Base-by-base conservation (phyloP, 2,888 invertebrate species). In the Lepidochrysops patricia region DNA sequence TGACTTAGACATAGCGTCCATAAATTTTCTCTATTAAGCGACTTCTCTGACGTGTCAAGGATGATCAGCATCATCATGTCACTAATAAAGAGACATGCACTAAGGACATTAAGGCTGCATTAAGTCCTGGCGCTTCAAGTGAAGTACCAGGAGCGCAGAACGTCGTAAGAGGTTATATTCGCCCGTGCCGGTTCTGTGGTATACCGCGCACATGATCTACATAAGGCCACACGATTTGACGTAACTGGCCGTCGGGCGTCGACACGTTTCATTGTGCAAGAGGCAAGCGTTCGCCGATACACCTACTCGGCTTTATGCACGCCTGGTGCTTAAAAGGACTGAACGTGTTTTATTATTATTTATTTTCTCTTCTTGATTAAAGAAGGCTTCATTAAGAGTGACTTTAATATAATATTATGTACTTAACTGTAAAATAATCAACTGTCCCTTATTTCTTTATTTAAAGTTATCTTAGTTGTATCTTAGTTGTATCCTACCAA, bases 241-340 rank as follows among this genome's bases (percentile, higher is more conserved):
- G 52, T 29, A 52, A 52, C 27, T 27, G 7, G 2, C 35, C 12
- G 2, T 27, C 52, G 52, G 52, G 27, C 73, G 74, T 75, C 72
- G 75, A 77, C 79, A 76, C 76, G 81, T 79, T 80, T 76, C 76
- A 81, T 83, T 79, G 78, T 79, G 79, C 80, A 79, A 80, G 80
- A 84, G 43, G 43, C 43, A 19, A 9, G 74, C 78, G 77, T 76
- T 75, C 60, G 65, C 23, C 29, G 74, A 74, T 77, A 79, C 77
- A 84, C 79, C 79, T 73, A 75, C 70, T 63, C 66, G 66, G 67
- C 71, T 68, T 69, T 75, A 74, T 88, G 75, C 62, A 63, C 77
- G 72, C 87, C 87, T 88, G 76, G 88, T 88, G 86, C 74, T 65
- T 34, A 57, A 43, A 60, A 57, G 58, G 49, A 13, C 4, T 43